Evolutionary conservation across 2,113 vertebrate genomes (phyloP), one percentile per base, ranked within the genome.

Genomic region (Chaenocephalus aceratus): DNA sequence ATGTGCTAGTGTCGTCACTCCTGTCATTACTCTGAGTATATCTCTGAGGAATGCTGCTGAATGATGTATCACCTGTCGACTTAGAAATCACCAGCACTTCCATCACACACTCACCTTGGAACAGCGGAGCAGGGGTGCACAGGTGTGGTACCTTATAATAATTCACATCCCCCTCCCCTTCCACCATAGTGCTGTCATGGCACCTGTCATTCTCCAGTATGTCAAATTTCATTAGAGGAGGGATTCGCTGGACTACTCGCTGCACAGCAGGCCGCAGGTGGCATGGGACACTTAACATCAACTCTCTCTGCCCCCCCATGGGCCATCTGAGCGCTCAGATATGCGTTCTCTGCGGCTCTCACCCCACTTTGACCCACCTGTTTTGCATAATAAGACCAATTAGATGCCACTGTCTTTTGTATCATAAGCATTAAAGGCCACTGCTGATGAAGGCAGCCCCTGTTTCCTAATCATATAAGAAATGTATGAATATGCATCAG

Each of bases 41-140:
- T 83, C 89, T 91, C 86, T 12, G 75, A 2, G 85, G 91, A 84
- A 69, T 49, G 18, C 89, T 89, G 87, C 86, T 89, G 90, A 92
- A 93, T 94, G 94, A 94, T 94, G 91, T 90, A 94, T 94, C 91
- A 82, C 93, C 93, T 92, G 94, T 93, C 94, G 80, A 81, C 92
- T 90, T 80, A 87, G 79, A 91, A 91, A 88, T 88, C 91, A 89
- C 88, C 78, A 71, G 63, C 79, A 59, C 85, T 80, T 88, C 86
- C 79, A 76, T 87, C 86, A 90, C 66, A 52, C 69, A 3, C 62
- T 89, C 90, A 90, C 90, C 86, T 93, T 91, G 89, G 75, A 89
- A 64, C 75, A 70, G 83, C 26, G 16, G 76, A 60, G 83, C 86
- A 85, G 82, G 68, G 66, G 85, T 87, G 85, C 89, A 88, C 92